Evolutionary conservation across 2,113 vertebrate genomes (phyloP).

Genomic region (Bubo blakistoni): DNA sequence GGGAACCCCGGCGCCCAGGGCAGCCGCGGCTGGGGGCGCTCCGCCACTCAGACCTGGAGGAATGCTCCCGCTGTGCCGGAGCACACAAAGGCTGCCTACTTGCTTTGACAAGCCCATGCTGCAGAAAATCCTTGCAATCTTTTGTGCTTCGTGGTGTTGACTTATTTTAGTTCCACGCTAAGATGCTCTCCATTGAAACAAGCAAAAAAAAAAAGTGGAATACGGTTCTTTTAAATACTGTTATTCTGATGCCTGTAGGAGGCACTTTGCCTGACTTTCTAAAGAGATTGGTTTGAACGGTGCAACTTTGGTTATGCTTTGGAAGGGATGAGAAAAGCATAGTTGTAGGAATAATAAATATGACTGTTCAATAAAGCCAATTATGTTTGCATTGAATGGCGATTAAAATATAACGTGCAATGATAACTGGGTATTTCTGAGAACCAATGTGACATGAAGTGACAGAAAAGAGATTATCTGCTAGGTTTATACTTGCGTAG

Average conservation of each 20-base stretch:
- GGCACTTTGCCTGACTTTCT: background rate
- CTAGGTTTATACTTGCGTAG: background rate
- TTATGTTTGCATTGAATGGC: background rate
- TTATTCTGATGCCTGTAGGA: background rate
- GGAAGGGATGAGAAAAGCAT: background rate
- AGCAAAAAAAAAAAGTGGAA: background rate
- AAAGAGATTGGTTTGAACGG: background rate
- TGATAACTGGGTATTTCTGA: background rate
- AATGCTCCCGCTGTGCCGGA: constrained; percentile 30
- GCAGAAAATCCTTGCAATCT: constrained; percentile 52
- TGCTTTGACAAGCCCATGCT: constrained; percentile 55
- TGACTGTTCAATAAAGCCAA: background rate
- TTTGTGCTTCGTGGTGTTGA: constrained; percentile 47
- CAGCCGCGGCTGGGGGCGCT: background rate
- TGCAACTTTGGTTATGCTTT: background rate
- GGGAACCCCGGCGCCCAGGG: constrained; percentile 19
- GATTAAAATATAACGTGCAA: background rate
- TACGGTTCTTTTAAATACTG: background rate
- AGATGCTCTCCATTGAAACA: constrained; percentile 34
- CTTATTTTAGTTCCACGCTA: constrained; percentile 28
- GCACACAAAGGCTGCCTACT: constrained; percentile 57
- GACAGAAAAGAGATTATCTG: background rate
- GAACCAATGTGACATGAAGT: background rate
- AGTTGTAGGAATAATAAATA: background rate
- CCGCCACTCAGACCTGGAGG: background rate